Evolutionary conservation across 92 coral and sea anemone species (phyloP).

Genomic region (Montipora capitata): DNA sequence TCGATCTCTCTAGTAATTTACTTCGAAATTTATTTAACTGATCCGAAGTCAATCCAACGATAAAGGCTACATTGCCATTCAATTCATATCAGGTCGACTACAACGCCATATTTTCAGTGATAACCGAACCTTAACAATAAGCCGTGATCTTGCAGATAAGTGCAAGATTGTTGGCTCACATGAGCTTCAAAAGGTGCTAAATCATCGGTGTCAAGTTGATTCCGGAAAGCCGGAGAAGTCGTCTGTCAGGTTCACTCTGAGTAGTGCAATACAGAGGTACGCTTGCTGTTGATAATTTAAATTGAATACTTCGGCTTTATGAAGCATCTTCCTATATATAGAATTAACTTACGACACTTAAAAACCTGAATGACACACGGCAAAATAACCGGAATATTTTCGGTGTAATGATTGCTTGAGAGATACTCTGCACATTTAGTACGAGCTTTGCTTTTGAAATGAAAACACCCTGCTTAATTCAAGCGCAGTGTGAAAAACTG

Average conservation of each 20-base stretch:
- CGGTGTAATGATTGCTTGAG: too few relatives aligned
- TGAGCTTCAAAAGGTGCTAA: not conserved
- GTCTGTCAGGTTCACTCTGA: not conserved
- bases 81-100: constrained; percentile 4
- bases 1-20: constrained; percentile 21
- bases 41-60: constrained; percentile 29
- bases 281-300: not conserved
- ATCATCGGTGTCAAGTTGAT: not conserved
- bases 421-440: too few relatives aligned
- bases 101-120: constrained; percentile 9
- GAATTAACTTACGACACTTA: not conserved
- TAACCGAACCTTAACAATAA: not conserved
- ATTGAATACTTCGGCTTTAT: not conserved
- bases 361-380: not conserved
- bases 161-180: not conserved
- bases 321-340: not conserved
- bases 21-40: constrained; percentile 53
- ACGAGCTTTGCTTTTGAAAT: too few relatives aligned
- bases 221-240: not conserved
- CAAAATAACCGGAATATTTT: not conserved
- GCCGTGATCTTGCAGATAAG: constrained; percentile 22
- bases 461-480: too few relatives aligned
- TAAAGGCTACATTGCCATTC: not conserved
- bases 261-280: constrained; percentile 8
- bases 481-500: too few relatives aligned